Evolutionary conservation across 1,140 invertebrate species (phyloP), one percentile per base, ranked within the genome.

Genomic region (Drosophila athabasca): DNA sequence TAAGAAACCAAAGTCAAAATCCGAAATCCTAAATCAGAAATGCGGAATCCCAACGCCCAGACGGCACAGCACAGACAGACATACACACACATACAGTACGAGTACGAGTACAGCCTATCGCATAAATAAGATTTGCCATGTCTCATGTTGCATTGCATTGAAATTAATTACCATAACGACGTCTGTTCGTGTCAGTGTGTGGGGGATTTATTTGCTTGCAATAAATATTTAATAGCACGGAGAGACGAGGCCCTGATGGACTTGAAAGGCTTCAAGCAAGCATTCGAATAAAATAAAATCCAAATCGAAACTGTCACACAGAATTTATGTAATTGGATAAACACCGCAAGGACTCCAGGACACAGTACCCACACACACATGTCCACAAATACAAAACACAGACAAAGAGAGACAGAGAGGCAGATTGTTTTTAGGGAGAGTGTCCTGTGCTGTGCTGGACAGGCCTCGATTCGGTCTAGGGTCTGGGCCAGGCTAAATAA

Each of bases 241-340:
- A 17, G 31, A 31, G 26, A 17, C 44, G 17, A 19, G 17, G n/a
- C 44, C 29, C 22, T 26, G 49, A 68, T 75, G 59, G 69, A 75
- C 65, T 80, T 62, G 60, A 74, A 78, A 82, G 69, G 4, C 35
- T 39, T 11, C 35, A 39, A 4, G 35, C 35, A 13, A 39, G 74
- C 64, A 81, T 87, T 87, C 78, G 62, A 85, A 87, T 85, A 87
- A 87, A 87, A 85, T 78, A 87, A 85, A 78, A 85, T 74, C 62
- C 69, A 85, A 82, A 85, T 85, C 82, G 82, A 85, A 85, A 85
- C 78, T 85, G 82, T 87, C 82, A 75, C 82, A 81, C 49, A 67
- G 52, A 87, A 85, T 85, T 87, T 85, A 85, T 85, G 82, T 85
- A 87, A 87, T 85, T 87, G 78, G 74, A 74, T 80, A 82, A 77